phyloP scores from a whole-genome alignment of 2,113 vertebrate genomes.

The Dromaius novaehollandiae region DNA sequence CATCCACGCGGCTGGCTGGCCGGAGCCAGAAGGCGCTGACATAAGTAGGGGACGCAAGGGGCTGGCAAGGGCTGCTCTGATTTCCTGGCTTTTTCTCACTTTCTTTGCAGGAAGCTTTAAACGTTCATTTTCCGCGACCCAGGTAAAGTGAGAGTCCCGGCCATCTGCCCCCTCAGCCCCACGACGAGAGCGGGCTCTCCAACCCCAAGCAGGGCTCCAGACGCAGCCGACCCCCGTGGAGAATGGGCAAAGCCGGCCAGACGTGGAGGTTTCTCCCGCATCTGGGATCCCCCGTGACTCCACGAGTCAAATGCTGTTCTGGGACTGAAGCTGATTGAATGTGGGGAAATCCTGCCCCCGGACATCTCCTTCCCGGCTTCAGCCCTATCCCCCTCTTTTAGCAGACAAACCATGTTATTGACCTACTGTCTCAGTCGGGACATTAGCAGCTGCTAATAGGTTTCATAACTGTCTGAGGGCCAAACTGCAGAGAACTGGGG shows the following conservation, averaged over 20 bases:
- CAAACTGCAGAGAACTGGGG: background rate
- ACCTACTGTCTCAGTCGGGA: no score
- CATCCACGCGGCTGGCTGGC: background rate
- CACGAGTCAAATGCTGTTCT: background rate
- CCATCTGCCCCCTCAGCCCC: background rate
- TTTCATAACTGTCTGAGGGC: background rate
- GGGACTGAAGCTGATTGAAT: background rate
- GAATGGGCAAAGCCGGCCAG: background rate
- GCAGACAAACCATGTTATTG: background rate
- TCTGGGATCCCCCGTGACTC: background rate
- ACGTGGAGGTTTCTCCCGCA: background rate
- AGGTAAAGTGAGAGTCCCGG: background rate
- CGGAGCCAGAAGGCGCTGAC: background rate
- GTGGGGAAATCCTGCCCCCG: background rate
- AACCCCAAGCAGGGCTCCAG: background rate
- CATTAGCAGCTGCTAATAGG: background rate
- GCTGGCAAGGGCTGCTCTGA: no score
- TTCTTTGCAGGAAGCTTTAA: background rate
- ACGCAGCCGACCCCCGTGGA: background rate
- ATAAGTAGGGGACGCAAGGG: no score
- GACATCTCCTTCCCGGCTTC: background rate
- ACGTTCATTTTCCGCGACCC: background rate
- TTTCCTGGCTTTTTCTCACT: background rate
- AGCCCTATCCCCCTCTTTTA: background rate
- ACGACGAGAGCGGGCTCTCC: background rate